Base-by-base conservation (phyloP, 2,888 invertebrate species). In the Clitarchus hookeri region DNA sequence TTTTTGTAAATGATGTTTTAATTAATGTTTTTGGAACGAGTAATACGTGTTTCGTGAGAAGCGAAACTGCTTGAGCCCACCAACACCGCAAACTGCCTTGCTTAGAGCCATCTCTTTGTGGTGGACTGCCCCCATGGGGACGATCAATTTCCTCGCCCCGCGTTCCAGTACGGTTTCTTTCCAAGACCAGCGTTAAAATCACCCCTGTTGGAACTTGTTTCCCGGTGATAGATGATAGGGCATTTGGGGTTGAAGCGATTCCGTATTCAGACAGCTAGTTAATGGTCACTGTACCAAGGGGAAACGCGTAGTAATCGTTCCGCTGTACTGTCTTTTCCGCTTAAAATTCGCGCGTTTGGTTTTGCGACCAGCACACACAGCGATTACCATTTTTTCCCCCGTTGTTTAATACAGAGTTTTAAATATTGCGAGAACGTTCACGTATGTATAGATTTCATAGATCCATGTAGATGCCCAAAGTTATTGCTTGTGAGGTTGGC, bases 151-250 rank as follows among this genome's bases (percentile, higher is more conserved):
- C n/a, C 65, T 65, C 65, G 8, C 65, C 65, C 65, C 8, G 3
- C 65, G 23, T 65, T 65, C 65, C 65, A 65, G n/a, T 23, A 23
- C 65, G n/a, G 65, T 65, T 65, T 9, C 65, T 65, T 65, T 65
- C 65, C n/a, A 65, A n/a, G 65, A 65, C 65, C 65, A 65, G 65
- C 65, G 65, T 65, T 65, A 65, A 65, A 65, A 65, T 65, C 65
- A 65, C 65, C 65, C 65, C 65, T 65, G 65, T 23, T 65, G 65
- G 65, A 65, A 65, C 65, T 65, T 65, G 65, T n/a, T 65, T n/a
- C 65, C n/a, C 23, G 8, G 65, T 65, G 65, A 65, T 65, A 65
- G 65, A 65, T 65, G 8, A 65, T 65, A 65, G 23, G 65, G 65
- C 65, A 19, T 11, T 65, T 65, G 65, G 65, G 65, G 65, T 65